These are phyloP conservation scores for Percopsis omiscomaycus DNA, from an alignment of 2,797 vertebrate genomes.

Conservation along the genomic window DNA sequence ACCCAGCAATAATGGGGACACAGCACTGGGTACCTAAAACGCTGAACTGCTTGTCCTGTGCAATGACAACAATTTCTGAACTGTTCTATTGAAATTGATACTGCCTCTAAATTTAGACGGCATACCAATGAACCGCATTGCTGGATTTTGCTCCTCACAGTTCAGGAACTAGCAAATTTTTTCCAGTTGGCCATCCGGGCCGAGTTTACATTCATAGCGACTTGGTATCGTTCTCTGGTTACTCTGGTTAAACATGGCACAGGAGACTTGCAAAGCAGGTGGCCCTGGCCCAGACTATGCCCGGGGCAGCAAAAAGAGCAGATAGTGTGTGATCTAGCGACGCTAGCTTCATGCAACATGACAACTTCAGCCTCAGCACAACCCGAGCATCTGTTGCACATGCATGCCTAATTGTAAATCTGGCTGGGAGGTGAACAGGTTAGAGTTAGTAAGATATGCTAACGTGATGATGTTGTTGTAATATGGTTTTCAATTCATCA, in stretches of 20 bases:
- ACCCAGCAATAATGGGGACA: too few relatives aligned
- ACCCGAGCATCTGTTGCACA: neutral
- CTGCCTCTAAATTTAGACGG: neutral
- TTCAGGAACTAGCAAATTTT: too few relatives aligned
- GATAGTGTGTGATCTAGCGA: neutral
- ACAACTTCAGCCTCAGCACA: slow-evolving; percentile 1
- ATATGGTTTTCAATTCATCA: too few relatives aligned
- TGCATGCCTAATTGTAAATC: neutral
- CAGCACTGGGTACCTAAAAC: too few relatives aligned
- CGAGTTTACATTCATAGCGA: neutral
- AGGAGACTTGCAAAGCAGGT: neutral
- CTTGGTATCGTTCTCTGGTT: neutral
- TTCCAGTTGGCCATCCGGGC: too few relatives aligned
- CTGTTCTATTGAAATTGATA: neutral
- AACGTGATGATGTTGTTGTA: neutral
- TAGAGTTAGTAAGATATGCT: neutral
- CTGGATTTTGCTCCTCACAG: neutral
- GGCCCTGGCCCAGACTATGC: neutral
- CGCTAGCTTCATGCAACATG: neutral
- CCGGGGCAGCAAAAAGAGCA: too few relatives aligned
- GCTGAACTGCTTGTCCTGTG: too few relatives aligned
- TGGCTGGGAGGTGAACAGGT: neutral
- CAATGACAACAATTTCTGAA: too few relatives aligned
- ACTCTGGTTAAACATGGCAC: neutral
- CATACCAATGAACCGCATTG: neutral